Conservation (phyloP, 2,888 invertebrate species). For the Trissonchulus latispiculum region DNA sequence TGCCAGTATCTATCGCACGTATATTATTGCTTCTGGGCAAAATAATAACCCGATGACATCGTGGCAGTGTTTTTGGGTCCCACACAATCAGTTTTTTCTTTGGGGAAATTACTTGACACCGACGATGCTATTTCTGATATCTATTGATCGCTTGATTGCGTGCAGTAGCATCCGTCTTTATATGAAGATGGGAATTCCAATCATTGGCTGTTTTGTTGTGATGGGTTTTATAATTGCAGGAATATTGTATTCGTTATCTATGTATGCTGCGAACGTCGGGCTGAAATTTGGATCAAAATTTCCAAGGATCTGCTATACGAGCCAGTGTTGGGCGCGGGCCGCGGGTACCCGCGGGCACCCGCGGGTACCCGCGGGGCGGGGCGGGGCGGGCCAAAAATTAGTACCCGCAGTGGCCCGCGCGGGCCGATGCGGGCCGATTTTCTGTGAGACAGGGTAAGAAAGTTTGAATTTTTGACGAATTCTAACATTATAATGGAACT, state of each 20-base stretch:
- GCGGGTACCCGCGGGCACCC: no score
- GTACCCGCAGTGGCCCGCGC: no score
- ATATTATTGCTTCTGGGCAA: no score
- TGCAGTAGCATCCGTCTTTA: not conserved
- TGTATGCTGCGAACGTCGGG: not conserved
- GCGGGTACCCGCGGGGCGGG: no score
- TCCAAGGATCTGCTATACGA: not conserved
- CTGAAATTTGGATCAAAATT: not conserved
- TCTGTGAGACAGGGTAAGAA: no score
- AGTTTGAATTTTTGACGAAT: no score
- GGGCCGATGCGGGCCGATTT: no score
- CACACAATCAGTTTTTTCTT: not conserved
- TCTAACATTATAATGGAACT: no score
- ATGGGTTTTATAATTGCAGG: not conserved
- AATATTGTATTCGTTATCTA: not conserved
- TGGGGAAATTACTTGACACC: not conserved
- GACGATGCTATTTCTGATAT: not conserved
- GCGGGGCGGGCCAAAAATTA: no score
- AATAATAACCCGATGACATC: no score
- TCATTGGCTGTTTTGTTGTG: not conserved
- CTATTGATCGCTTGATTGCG: not conserved
- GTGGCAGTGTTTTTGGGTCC: not conserved
- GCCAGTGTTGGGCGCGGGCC: no score
- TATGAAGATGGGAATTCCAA: not conserved
- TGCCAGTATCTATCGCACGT: no score